Percentiles rank a stretch among this genome's conserved stretches.
phyloP scores from a whole-genome alignment of 2,113 vertebrate genomes.

The Stegastes partitus region DNA sequence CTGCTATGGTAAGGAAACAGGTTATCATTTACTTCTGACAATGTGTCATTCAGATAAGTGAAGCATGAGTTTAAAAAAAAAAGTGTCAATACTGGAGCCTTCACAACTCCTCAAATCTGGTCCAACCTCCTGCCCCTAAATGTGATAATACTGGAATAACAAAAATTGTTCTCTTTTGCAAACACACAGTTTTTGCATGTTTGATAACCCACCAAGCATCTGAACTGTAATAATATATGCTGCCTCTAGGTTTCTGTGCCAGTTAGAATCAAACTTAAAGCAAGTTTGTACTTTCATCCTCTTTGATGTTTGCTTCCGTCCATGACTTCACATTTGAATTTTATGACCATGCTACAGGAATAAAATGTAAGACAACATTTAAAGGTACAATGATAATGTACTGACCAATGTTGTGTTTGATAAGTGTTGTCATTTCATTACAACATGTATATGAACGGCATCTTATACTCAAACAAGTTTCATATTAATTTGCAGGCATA shows the following conservation, averaged over 20 bases:
- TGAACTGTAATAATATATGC: constrained; percentile 11
- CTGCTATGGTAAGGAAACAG: constrained; percentile 40
- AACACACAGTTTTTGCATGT: constrained; percentile 4
- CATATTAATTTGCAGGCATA: no score
- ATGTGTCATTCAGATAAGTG: constrained; percentile 62
- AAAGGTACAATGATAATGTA: neutral
- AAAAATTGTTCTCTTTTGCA: neutral
- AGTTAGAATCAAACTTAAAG: constrained; percentile 8
- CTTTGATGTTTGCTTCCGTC: neutral
- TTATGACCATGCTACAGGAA: neutral
- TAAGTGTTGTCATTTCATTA: neutral
- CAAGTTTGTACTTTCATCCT: neutral
- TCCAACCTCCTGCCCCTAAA: constrained; percentile 4
- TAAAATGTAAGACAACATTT: neutral
- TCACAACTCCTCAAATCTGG: constrained; percentile 12
- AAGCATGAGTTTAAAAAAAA: constrained; percentile 59
- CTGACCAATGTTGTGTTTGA: neutral
- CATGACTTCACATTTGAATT: neutral
- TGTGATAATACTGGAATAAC: neutral
- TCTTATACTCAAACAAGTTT: no score
- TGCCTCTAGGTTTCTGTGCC: constrained; percentile 16
- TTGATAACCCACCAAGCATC: neutral
- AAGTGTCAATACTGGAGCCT: neutral
- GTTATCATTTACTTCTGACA: constrained; percentile 44
- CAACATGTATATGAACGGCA: no score